Evolutionary conservation across 2,113 vertebrate species (phyloP).

Genomic region (Dromaius novaehollandiae): DNA sequence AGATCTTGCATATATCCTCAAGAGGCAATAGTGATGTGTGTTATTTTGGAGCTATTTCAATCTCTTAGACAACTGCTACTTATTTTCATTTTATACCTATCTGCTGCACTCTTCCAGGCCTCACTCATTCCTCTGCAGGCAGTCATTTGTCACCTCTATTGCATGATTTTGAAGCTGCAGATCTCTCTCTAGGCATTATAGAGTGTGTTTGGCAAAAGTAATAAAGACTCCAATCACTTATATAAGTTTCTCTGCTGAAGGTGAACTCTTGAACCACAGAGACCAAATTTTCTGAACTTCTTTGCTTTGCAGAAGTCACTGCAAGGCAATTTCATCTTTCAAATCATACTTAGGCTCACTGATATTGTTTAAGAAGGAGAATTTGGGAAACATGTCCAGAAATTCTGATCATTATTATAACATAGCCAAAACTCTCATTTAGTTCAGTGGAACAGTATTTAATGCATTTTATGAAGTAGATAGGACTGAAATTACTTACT

Average conservation of each 20-base stretch:
- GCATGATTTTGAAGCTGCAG: conserved; percentile 38
- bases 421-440: not conserved
- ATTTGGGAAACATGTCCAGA: not conserved
- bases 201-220: conserved; percentile 26
- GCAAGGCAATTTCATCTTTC: not conserved
- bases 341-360: not conserved
- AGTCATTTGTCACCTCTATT: conserved; percentile 52
- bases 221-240: conserved; percentile 48
- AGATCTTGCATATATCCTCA: not conserved
- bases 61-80: conserved; percentile 33
- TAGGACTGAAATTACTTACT: not conserved
- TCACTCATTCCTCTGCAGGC: conserved; percentile 26
- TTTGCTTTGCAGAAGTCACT: not conserved
- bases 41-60: conserved; percentile 55
- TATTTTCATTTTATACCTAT: conserved; percentile 55
- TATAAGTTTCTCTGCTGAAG: conserved; percentile 20
- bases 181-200: conserved; percentile 22
- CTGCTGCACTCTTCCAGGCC: conserved; percentile 21
- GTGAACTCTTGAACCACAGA: conserved; percentile 53
- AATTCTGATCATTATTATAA: not conserved
- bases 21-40: not conserved
- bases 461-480: not conserved
- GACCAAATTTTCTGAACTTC: conserved; percentile 7
- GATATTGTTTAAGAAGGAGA: not conserved
- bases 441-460: not conserved